Evolutionary conservation across 2,113 vertebrate genomes (phyloP).

Genomic region (Labeo rohita): DNA sequence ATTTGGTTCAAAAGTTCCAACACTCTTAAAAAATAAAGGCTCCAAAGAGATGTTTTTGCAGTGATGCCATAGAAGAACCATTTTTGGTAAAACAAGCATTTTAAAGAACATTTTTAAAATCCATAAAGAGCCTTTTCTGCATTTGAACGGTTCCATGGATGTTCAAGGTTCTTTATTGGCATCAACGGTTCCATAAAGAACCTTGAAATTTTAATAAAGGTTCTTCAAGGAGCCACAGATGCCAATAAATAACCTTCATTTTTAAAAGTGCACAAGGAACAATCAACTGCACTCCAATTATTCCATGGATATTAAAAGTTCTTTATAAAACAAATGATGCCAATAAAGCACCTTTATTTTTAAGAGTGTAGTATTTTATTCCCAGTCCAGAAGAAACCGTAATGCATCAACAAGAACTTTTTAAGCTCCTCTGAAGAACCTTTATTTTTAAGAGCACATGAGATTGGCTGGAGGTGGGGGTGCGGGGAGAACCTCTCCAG

Average conservation of each 20-base stretch:
- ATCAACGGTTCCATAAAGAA: too few relatives aligned
- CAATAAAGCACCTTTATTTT: not conserved
- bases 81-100: too few relatives aligned
- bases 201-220: not conserved
- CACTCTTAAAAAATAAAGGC: too few relatives aligned
- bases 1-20: too few relatives aligned
- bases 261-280: not conserved
- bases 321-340: not conserved
- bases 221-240: not conserved
- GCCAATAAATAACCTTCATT: not conserved
- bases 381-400: not conserved
- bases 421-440: not conserved
- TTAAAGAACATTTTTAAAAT: too few relatives aligned
- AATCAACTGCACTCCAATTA: too few relatives aligned
- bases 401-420: not conserved
- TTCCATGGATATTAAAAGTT: not conserved
- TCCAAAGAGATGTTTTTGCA: too few relatives aligned
- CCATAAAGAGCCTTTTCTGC: not conserved
- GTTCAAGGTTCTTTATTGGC: too few relatives aligned
- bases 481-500: slow-evolving; percentile 46
- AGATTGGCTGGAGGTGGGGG: not conserved
- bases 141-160: not conserved
- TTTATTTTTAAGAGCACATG: slow-evolving; percentile 1
- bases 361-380: not conserved
- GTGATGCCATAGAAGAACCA: too few relatives aligned